Evolutionary conservation across 2,888 invertebrate genomes (phyloP).

Genomic region (Cephus spinipes): DNA sequence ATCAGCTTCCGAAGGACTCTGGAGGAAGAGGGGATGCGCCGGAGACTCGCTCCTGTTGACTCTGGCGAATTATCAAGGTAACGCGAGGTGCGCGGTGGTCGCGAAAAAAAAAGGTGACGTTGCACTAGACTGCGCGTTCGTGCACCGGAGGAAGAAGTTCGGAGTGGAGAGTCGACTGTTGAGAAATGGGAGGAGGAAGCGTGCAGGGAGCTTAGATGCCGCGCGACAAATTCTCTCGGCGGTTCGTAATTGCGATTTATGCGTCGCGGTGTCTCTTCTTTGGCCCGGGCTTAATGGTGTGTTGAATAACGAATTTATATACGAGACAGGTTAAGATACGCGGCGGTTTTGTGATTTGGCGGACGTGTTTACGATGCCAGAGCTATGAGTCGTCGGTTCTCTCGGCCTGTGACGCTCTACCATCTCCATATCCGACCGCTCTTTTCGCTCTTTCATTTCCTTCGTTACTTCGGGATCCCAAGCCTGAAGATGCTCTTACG

Average conservation of each 20-base stretch:
- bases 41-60: neutral
- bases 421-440: neutral
- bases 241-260: slow-evolving; percentile 66
- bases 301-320: slow-evolving; percentile 66
- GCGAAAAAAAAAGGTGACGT: neutral
- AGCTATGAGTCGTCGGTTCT: slow-evolving; percentile 50
- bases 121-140: neutral
- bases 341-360: slow-evolving; percentile 29
- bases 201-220: slow-evolving; percentile 51
- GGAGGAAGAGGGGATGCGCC: neutral
- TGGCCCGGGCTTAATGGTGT: slow-evolving; percentile 62
- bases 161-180: neutral
- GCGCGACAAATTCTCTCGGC: slow-evolving; percentile 64
- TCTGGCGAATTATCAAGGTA: neutral
- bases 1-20: neutral
- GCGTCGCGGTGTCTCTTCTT: slow-evolving; percentile 36
- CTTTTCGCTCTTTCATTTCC: neutral
- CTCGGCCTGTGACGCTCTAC: neutral
- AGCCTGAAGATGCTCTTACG: neutral
- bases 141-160: neutral
- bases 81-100: neutral
- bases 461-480: neutral
- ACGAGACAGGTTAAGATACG: slow-evolving; percentile 53
- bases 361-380: slow-evolving; percentile 57
- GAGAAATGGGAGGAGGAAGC: neutral